These are phyloP conservation scores for Antechinus flavipes DNA, from an alignment of 2,113 vertebrate genomes.

Conservation along the genomic window DNA sequence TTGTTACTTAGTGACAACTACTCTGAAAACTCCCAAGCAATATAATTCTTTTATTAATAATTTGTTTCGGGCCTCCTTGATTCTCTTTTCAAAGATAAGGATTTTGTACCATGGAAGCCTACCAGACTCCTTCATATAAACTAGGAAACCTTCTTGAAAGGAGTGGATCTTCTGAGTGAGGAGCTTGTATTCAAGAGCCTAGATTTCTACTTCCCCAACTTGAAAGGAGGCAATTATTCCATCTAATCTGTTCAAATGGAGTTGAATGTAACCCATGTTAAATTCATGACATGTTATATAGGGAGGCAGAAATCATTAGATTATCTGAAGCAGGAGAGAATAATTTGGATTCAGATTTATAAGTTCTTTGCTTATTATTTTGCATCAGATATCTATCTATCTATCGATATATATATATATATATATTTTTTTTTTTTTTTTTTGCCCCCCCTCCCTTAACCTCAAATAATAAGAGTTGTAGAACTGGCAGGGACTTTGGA, in stretches of 20 bases:
- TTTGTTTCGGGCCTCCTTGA: constrained; percentile 7
- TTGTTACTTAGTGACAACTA: neutral
- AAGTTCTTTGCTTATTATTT: neutral
- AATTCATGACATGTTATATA: neutral
- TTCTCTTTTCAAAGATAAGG: constrained; percentile 44
- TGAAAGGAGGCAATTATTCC: constrained; percentile 2
- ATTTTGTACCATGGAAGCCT: neutral
- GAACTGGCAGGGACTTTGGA: neutral
- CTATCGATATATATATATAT: no score
- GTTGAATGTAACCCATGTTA: constrained; percentile 10
- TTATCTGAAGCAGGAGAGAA: constrained; percentile 11
- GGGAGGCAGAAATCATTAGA: neutral
- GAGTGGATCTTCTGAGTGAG: neutral
- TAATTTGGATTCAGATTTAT: neutral
- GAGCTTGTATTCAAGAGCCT: neutral
- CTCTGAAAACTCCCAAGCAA: constrained; percentile 11
- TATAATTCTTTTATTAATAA: neutral
- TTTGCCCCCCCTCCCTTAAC: neutral
- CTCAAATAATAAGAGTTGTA: neutral
- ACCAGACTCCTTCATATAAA: neutral
- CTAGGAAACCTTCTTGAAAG: neutral
- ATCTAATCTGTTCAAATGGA: neutral
- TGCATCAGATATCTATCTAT: neutral
- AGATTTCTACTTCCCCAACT: constrained; percentile 43
- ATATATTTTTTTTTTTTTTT: no score